Percentiles rank a stretch among this genome's conserved stretches.
These are phyloP conservation scores for Pollenia amentaria DNA, from an alignment of 2,888 invertebrate genomes.

Conservation along the genomic window DNA sequence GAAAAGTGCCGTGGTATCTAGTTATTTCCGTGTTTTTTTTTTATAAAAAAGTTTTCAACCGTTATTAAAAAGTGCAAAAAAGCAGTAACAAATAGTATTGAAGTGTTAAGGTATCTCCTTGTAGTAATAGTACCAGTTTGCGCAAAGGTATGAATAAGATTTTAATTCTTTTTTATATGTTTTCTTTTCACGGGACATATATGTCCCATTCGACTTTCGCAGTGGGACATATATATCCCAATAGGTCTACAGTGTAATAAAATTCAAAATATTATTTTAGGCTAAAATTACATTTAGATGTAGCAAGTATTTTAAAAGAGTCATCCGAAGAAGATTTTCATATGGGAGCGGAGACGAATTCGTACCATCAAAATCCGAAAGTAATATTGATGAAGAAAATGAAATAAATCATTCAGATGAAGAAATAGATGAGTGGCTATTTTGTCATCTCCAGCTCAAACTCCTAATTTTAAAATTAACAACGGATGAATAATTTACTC, in stretches of 20 bases:
- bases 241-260: slow-evolving; percentile 5
- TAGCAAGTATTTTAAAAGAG: slow-evolving; percentile 29
- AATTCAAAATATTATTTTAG: slow-evolving; percentile 33
- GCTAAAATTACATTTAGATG: slow-evolving; percentile 15
- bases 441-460: slow-evolving; percentile 19
- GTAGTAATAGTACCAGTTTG: slow-evolving; percentile 6
- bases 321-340: slow-evolving; percentile 35
- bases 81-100: background rate
- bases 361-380: too few relatives aligned
- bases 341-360: slow-evolving; percentile 34
- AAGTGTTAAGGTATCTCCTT: background rate
- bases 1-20: too few relatives aligned
- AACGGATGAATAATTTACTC: slow-evolving; percentile 23
- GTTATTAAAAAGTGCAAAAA: too few relatives aligned
- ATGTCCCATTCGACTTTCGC: too few relatives aligned
- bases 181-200: background rate
- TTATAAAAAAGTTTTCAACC: too few relatives aligned
- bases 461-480: slow-evolving; percentile 26
- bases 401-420: slow-evolving; percentile 39
- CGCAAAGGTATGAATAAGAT: slow-evolving; percentile 10
- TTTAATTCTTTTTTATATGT: slow-evolving; percentile 1
- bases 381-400: slow-evolving; percentile 36
- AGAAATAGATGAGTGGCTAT: slow-evolving; percentile 36
- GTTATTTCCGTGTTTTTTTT: too few relatives aligned
- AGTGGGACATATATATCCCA: slow-evolving; percentile 9